These are phyloP conservation scores for Channallabes apus DNA, from an alignment of 2,797 vertebrate species.

Conservation along the genomic window DNA sequence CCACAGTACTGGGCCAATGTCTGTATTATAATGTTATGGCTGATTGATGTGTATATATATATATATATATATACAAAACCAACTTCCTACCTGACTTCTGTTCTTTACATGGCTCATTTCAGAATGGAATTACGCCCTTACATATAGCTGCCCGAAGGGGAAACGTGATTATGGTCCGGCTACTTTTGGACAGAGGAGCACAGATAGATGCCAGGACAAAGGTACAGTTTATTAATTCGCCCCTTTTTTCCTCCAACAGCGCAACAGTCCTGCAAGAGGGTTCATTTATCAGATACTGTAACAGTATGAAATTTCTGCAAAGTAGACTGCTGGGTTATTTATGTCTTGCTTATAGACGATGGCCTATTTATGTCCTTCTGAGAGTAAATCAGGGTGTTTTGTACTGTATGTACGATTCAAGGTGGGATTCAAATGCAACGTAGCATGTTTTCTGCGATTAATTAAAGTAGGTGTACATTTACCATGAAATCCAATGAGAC, in stretches of 20 bases:
- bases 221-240: conserved; percentile 71
- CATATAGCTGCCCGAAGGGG: conserved; percentile 96
- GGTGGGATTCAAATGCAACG: conserved; percentile 21
- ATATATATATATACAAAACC: too few species aligned
- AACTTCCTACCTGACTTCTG: background rate
- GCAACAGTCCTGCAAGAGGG: conserved; percentile 23
- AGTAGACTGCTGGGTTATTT: conserved; percentile 54
- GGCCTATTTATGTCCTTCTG: conserved; percentile 53
- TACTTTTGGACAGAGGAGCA: conserved; percentile 93
- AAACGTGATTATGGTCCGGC: conserved; percentile 94
- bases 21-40: too few species aligned
- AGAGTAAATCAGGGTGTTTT: conserved; percentile 50
- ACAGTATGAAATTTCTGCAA: conserved; percentile 41
- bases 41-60: too few species aligned
- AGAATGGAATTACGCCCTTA: conserved; percentile 96
- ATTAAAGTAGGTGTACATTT: conserved; percentile 8
- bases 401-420: conserved; percentile 21
- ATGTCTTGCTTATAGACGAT: conserved; percentile 49
- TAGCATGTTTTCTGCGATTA: conserved; percentile 15
- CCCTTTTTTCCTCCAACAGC: conserved; percentile 13
- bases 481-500: background rate
- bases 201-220: conserved; percentile 94
- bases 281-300: conserved; percentile 41
- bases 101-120: conserved; percentile 26
- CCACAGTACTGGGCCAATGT: too few species aligned